A percentile compares a stretch with the other conserved stretches of the same genome.
These are phyloP conservation scores for Menidia beryllina DNA, from an alignment of 2,113 vertebrate genomes.

Conservation along the genomic window DNA sequence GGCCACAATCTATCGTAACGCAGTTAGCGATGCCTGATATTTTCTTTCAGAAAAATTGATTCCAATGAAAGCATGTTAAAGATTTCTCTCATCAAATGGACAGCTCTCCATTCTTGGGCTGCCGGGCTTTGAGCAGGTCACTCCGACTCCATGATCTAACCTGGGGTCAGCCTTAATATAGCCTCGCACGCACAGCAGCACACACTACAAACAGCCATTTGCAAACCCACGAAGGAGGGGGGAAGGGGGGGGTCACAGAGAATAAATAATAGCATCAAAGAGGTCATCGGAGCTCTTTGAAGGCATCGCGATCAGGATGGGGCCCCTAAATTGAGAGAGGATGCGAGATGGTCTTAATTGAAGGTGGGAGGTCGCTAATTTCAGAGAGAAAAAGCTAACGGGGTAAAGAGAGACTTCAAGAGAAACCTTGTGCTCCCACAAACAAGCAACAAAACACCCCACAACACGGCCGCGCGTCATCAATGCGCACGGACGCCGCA, in stretches of 20 bases:
- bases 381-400: constrained; percentile 19
- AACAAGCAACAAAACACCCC: constrained; percentile 15
- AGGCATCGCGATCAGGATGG: constrained; percentile 12
- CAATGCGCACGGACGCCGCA: constrained; percentile 9
- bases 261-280: constrained; percentile 53
- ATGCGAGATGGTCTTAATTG: constrained; percentile 32
- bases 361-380: constrained; percentile 48
- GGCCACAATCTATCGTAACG: constrained; percentile 33
- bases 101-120: constrained; percentile 12
- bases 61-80: constrained; percentile 8
- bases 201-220: constrained; percentile 27
- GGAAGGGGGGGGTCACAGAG: constrained; percentile 13
- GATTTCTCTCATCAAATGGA: constrained; percentile 4
- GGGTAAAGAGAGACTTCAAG: background rate
- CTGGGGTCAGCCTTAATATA: constrained; percentile 40
- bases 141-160: constrained; percentile 20
- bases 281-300: constrained; percentile 43
- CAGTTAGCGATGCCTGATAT: constrained; percentile 21
- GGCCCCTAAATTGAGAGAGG: constrained; percentile 26
- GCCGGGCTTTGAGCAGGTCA: constrained; percentile 9
- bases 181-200: constrained; percentile 26
- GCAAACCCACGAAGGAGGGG: background rate
- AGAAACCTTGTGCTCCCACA: background rate
- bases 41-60: constrained; percentile 37
- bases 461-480: constrained; percentile 1